A percentile compares a stretch with the other conserved stretches of the same genome.
Evolutionary conservation across 1,140 invertebrate species (phyloP).

Genomic region (Coelopa frigida): DNA sequence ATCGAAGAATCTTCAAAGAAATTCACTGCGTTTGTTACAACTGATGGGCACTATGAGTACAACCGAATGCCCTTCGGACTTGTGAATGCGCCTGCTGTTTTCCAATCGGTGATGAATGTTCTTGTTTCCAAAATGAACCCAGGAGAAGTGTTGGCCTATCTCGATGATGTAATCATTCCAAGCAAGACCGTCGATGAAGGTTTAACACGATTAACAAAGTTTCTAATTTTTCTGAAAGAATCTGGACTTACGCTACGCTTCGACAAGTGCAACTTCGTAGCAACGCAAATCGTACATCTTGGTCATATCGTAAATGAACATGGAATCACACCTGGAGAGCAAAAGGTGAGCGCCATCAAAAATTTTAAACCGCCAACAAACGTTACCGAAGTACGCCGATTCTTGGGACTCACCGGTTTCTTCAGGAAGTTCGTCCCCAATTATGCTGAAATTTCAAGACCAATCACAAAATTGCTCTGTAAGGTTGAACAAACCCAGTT

Average conservation of each 20-base stretch:
- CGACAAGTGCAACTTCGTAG: conserved; percentile 10
- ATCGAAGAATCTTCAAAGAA: conserved; percentile 28
- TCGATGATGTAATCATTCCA: conserved; percentile 26
- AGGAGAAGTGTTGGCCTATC: conserved; percentile 17
- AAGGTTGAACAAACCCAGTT: too few species aligned
- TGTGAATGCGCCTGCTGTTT: conserved; percentile 33
- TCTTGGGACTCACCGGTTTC: too few species aligned
- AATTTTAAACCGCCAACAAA: too few species aligned
- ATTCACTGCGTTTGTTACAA: conserved; percentile 45
- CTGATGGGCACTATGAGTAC: conserved; percentile 25
- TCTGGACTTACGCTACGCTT: conserved; percentile 3
- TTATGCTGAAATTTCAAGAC: too few species aligned
- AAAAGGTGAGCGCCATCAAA: too few species aligned
- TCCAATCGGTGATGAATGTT: conserved; percentile 42
- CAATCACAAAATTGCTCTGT: too few species aligned
- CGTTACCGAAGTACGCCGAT: too few species aligned
- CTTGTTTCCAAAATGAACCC: neutral
- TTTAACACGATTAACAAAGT: conserved; percentile 4
- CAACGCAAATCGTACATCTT: conserved; percentile 1
- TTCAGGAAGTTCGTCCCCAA: too few species aligned
- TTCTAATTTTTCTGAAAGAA: conserved; percentile 1
- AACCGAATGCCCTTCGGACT: conserved; percentile 25
- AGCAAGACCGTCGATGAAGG: conserved; percentile 17
- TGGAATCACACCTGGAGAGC: too few species aligned
- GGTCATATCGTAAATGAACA: neutral